Percentiles rank a stretch among this genome's conserved stretches.
These are phyloP conservation scores for Sander lucioperca DNA, from an alignment of 2,113 vertebrate species.

Conservation along the genomic window DNA sequence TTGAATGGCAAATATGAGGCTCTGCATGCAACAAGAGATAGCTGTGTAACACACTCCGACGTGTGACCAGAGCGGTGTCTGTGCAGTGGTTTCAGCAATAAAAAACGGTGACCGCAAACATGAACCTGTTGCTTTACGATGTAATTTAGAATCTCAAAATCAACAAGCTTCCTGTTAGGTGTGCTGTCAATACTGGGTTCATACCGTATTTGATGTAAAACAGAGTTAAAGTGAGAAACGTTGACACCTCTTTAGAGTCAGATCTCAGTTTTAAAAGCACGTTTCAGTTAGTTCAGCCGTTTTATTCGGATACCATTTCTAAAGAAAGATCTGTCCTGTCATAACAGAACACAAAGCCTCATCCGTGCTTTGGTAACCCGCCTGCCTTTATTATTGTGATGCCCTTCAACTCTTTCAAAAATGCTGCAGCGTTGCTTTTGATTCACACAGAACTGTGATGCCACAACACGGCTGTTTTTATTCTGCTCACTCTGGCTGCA, in stretches of 20 bases:
- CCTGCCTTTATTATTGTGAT: not conserved
- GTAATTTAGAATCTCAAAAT: too few species aligned
- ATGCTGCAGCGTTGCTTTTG: not conserved
- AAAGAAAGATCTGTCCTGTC: not conserved
- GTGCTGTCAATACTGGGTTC: too few species aligned
- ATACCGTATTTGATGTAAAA: too few species aligned
- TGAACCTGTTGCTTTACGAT: not conserved
- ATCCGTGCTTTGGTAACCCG: slow-evolving; percentile 16
- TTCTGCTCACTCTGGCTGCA: not conserved
- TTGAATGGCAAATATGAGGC: slow-evolving; percentile 64
- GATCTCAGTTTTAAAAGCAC: not conserved
- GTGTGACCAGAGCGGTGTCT: not conserved
- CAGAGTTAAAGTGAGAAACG: too few species aligned
- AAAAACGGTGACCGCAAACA: not conserved
- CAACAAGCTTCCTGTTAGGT: not conserved
- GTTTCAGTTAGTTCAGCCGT: not conserved
- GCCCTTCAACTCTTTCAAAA: not conserved
- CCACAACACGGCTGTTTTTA: too few species aligned
- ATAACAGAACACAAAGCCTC: not conserved
- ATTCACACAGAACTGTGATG: not conserved
- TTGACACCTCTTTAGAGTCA: too few species aligned
- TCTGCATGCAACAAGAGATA: slow-evolving; percentile 48
- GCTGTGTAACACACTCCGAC: not conserved
- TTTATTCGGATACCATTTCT: not conserved
- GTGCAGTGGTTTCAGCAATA: not conserved